phyloP scores from a whole-genome alignment of 2,888 invertebrate genomes.

The Scaptomyza cyrtandrae region DNA sequence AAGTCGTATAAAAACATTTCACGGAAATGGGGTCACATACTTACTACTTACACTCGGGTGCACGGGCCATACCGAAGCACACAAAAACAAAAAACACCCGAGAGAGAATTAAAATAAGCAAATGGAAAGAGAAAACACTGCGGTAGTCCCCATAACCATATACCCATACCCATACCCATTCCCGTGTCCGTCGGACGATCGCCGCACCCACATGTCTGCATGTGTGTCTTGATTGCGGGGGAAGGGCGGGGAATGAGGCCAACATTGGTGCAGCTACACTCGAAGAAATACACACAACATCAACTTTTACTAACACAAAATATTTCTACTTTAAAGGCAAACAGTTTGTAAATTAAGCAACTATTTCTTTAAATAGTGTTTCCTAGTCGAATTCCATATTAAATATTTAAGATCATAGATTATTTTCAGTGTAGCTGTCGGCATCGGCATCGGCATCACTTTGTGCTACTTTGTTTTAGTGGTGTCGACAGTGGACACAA shows the following conservation, averaged over 20 bases:
- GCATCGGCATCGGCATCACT: slow-evolving; percentile 47
- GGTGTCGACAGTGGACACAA: slow-evolving; percentile 76
- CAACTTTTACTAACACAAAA: too few relatives aligned
- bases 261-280: slow-evolving; percentile 30
- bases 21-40: slow-evolving; percentile 71
- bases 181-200: slow-evolving; percentile 63
- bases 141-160: slow-evolving; percentile 14
- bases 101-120: slow-evolving; percentile 72
- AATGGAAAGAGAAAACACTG: slow-evolving; percentile 60
- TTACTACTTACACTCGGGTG: slow-evolving; percentile 50
- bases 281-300: not conserved
- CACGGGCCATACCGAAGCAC: slow-evolving; percentile 37
- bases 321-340: too few relatives aligned
- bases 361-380: not conserved
- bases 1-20: slow-evolving; percentile 68
- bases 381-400: not conserved
- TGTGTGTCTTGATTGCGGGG: slow-evolving; percentile 5
- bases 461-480: slow-evolving; percentile 67
- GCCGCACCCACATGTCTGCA: slow-evolving; percentile 71
- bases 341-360: too few relatives aligned
- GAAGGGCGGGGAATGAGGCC: slow-evolving; percentile 27
- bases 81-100: not conserved
- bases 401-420: not conserved
- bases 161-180: not conserved
- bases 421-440: slow-evolving; percentile 32